Evolutionary conservation across 2,113 vertebrate genomes (phyloP).

Genomic region (Brachyhypopomus occidentalis): DNA sequence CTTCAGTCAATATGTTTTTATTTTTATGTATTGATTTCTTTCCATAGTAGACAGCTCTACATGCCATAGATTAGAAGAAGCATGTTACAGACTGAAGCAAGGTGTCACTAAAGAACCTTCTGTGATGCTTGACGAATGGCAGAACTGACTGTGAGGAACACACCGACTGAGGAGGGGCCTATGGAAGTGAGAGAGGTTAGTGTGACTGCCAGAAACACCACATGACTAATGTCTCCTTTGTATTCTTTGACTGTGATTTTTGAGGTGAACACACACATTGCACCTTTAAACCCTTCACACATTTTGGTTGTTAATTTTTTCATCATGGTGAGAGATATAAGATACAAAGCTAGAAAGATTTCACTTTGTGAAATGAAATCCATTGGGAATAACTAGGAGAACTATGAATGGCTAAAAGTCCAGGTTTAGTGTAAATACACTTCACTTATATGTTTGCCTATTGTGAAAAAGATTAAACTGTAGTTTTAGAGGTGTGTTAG

Average conservation of each 20-base stretch:
- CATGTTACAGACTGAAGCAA: neutral
- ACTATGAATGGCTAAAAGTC: no score
- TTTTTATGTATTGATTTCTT: no score
- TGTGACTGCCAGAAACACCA: neutral
- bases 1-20: no score
- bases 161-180: neutral
- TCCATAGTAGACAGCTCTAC: neutral
- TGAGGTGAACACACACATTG: neutral
- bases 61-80: constrained; percentile 17
- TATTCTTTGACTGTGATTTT: neutral
- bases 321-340: neutral
- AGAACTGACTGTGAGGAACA: neutral
- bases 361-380: neutral
- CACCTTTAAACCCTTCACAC: no score
- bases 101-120: neutral
- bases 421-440: no score
- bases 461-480: no score
- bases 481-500: no score
- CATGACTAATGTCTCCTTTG: neutral
- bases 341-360: neutral
- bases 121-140: neutral
- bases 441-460: no score
- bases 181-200: neutral
- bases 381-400: no score
- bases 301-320: neutral